Conservation (phyloP, 2,797 vertebrate species). For the Loriculus beryllinus region DNA sequence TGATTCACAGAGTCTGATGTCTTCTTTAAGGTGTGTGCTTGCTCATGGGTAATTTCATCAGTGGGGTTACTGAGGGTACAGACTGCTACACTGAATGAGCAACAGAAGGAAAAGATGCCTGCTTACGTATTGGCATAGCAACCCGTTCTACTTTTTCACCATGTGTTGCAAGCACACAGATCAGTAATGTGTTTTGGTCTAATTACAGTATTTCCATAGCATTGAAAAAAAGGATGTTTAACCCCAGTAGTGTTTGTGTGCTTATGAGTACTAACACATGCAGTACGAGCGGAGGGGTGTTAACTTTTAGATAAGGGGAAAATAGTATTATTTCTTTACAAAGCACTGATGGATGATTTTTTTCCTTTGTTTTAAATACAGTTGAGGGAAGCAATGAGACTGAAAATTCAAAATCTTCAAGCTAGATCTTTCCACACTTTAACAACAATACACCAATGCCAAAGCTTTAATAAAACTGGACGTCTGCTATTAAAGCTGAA, state of each 20-base stretch:
- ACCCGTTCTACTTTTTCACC: not conserved
- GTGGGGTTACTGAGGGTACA: not conserved
- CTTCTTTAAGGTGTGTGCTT: not conserved
- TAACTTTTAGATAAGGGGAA: not conserved
- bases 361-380: constrained; percentile 41
- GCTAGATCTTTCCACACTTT: not conserved
- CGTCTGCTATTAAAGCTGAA: not conserved
- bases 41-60: not conserved
- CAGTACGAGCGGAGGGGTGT: not conserved
- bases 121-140: not conserved
- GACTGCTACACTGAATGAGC: not conserved
- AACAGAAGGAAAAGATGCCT: not conserved
- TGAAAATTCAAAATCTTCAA: constrained; percentile 55
- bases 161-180: not conserved
- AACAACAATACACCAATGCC: not conserved
- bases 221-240: not conserved
- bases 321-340: not conserved
- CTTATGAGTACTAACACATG: not conserved
- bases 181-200: not conserved
- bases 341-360: constrained; percentile 1
- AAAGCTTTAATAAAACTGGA: constrained; percentile 1
- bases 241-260: not conserved
- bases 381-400: constrained; percentile 66
- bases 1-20: not conserved
- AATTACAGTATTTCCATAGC: not conserved